phyloP scores from a whole-genome alignment of 2,113 vertebrate genomes.

The Sturnira hondurensis region DNA sequence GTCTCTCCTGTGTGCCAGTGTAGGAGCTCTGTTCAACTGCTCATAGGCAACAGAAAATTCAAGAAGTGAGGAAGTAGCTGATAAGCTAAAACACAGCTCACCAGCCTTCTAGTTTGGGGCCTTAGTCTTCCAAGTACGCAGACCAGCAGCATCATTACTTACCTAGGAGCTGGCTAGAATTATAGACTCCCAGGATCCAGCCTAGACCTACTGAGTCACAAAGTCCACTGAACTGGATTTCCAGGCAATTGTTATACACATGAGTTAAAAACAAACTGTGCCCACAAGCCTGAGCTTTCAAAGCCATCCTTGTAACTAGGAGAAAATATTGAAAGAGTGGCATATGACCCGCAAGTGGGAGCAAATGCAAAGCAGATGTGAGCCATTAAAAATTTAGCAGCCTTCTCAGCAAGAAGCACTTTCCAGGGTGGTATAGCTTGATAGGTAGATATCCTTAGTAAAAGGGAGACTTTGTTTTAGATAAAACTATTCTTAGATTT shows the following conservation, averaged over 20 bases:
- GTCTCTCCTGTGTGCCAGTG: neutral
- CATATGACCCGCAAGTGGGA: neutral
- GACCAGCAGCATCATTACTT: neutral
- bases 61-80: neutral
- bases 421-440: neutral
- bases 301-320: neutral
- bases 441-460: neutral
- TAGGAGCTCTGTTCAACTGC: neutral
- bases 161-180: neutral
- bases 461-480: neutral
- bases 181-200: neutral
- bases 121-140: neutral
- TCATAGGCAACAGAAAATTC: neutral
- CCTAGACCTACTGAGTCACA: neutral
- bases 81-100: accelerated
- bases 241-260: neutral
- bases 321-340: neutral
- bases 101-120: neutral
- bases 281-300: neutral
- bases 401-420: neutral
- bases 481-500: neutral
- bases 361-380: neutral
- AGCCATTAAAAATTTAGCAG: neutral
- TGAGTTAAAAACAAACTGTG: neutral
- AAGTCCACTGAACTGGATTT: neutral